Conservation (phyloP, 2,888 invertebrate species). For the Netelia virgata region DNA sequence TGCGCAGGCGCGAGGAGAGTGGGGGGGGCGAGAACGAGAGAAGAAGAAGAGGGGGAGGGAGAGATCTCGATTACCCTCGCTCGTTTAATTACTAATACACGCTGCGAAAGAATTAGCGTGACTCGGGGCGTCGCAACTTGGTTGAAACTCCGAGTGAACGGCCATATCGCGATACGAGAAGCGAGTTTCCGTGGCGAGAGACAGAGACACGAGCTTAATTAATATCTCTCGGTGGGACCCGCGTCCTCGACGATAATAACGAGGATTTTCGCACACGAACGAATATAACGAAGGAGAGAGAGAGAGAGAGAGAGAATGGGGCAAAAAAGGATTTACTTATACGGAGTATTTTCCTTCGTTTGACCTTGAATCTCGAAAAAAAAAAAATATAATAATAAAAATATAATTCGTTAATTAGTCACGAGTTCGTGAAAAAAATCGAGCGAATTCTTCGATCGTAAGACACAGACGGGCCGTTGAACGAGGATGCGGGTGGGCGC, state of each 20-base stretch:
- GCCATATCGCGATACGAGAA: conserved; percentile 34
- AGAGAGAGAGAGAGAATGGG: not conserved
- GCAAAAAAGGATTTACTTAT: conserved; percentile 32
- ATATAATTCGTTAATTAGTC: too few species aligned
- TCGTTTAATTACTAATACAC: conserved; percentile 41
- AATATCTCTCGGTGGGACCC: not conserved
- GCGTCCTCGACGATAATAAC: conserved; percentile 13
- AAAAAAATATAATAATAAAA: too few species aligned
- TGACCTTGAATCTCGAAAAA: too few species aligned
- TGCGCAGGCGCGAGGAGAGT: too few species aligned
- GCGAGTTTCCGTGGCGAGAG: not conserved
- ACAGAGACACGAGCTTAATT: too few species aligned
- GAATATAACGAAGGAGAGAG: too few species aligned
- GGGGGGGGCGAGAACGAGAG: too few species aligned
- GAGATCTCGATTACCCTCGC: conserved; percentile 30
- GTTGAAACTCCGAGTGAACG: conserved; percentile 30
- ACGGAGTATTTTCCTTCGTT: conserved; percentile 11
- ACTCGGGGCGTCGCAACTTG: not conserved
- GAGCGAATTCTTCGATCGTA: too few species aligned
- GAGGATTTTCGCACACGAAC: not conserved
- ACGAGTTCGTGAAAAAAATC: too few species aligned
- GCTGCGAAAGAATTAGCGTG: conserved; percentile 40
- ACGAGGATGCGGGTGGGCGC: too few species aligned
- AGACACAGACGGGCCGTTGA: too few species aligned
- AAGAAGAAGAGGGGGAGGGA: not conserved